phyloP scores from a whole-genome alignment of 1,140 invertebrate genomes.

The Drosophila sechellia region DNA sequence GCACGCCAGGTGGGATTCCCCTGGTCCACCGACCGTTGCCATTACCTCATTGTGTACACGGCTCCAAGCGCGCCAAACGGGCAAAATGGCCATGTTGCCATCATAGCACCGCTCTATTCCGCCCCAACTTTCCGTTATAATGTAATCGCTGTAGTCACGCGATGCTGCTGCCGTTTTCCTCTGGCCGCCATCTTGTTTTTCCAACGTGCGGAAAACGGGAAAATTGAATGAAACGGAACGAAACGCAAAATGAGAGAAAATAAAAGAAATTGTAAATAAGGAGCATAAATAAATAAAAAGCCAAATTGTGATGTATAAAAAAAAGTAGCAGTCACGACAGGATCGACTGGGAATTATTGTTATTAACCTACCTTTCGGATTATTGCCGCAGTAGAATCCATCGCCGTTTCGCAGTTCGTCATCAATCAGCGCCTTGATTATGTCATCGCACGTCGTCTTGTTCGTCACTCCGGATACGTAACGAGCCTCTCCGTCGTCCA shows the following conservation, averaged over 20 bases:
- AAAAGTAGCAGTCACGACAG: slow-evolving; percentile 37
- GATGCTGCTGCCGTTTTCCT: slow-evolving; percentile 59
- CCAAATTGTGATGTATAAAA: slow-evolving; percentile 28
- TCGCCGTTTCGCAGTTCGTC: slow-evolving; percentile 70
- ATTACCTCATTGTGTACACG: slow-evolving; percentile 84
- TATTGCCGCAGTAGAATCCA: slow-evolving; percentile 45
- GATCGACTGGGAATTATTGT: slow-evolving; percentile 17
- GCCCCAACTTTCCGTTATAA: slow-evolving; percentile 84
- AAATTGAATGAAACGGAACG: slow-evolving; percentile 22
- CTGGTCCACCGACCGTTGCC: slow-evolving; percentile 14
- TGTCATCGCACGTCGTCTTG: slow-evolving; percentile 83
- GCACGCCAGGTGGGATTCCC: slow-evolving; percentile 66
- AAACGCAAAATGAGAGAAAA: slow-evolving; percentile 21
- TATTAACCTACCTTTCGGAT: slow-evolving; percentile 58
- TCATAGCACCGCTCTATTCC: slow-evolving; percentile 83
- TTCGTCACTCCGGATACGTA: slow-evolving; percentile 83
- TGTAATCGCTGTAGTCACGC: slow-evolving; percentile 84
- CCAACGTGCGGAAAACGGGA: slow-evolving; percentile 28
- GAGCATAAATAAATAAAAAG: slow-evolving; percentile 60
- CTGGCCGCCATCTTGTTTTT: slow-evolving; percentile 74
- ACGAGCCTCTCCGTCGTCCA: slow-evolving; percentile 73
- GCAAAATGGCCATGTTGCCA: slow-evolving; percentile 83
- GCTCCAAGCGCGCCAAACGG: slow-evolving; percentile 83
- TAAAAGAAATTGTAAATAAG: slow-evolving; percentile 61
- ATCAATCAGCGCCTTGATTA: slow-evolving; percentile 84